A percentile compares a stretch with the other conserved stretches of the same genome.
phyloP scores from a whole-genome alignment of 2,113 vertebrate genomes.

The Poeciliopsis prolifica region DNA sequence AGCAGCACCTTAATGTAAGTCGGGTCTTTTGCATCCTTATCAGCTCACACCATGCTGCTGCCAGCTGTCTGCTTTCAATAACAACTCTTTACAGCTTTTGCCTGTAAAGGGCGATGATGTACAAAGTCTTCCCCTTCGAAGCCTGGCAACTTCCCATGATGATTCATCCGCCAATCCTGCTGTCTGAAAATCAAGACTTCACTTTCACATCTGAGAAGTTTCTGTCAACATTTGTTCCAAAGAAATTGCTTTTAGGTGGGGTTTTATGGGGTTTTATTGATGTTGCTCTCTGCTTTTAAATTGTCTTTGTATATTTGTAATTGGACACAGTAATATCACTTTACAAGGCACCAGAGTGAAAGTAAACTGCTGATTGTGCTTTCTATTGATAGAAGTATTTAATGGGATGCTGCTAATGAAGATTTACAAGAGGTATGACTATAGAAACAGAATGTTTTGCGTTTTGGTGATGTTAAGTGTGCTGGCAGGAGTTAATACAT shows the following conservation, averaged over 20 bases:
- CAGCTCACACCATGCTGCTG: background rate
- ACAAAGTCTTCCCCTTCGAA: conserved; percentile 18
- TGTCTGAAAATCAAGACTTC: conserved; percentile 53
- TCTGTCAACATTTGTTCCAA: background rate
- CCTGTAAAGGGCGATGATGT: conserved; percentile 1
- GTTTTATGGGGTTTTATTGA: background rate
- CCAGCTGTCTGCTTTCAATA: conserved; percentile 10
- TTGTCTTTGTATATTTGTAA: background rate
- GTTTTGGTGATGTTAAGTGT: too few relatives aligned
- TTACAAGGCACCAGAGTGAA: background rate
- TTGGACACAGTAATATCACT: background rate
- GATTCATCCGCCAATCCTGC: conserved; percentile 40
- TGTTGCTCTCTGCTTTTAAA: background rate
- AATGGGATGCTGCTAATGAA: too few relatives aligned
- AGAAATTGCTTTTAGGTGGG: background rate
- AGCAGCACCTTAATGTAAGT: conserved; percentile 26
- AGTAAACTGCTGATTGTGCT: too few relatives aligned
- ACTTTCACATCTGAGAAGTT: background rate
- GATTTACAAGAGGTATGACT: too few relatives aligned
- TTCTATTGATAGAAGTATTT: too few relatives aligned
- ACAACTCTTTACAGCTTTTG: conserved; percentile 7
- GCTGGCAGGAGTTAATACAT: too few relatives aligned
- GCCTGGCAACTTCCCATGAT: background rate
- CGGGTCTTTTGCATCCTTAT: conserved; percentile 16
- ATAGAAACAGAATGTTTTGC: too few relatives aligned